Conservation (phyloP, 2,113 vertebrate species). For the Gallinago undulata region DNA sequence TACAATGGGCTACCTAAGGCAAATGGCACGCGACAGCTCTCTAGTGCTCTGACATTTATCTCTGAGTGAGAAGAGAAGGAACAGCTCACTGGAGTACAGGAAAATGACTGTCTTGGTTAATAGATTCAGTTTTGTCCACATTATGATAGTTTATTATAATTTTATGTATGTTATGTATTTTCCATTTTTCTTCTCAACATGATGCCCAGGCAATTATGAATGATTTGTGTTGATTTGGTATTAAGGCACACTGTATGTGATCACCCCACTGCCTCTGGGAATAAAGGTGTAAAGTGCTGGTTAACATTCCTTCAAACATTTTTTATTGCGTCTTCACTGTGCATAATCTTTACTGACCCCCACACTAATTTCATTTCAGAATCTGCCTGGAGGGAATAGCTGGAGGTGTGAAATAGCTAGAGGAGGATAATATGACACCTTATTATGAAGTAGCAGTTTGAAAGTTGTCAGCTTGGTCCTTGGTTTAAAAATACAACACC, state of each 20-base stretch:
- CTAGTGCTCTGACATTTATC: background rate
- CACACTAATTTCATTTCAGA: constrained; percentile 34
- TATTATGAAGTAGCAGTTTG: constrained; percentile 19
- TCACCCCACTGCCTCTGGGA: background rate
- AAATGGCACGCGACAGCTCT: background rate
- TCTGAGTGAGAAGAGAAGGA: background rate
- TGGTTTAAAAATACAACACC: background rate
- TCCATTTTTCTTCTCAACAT: constrained; percentile 9
- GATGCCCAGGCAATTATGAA: background rate
- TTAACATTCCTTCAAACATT: constrained; percentile 30
- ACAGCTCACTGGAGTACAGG: background rate
- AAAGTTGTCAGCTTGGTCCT: background rate
- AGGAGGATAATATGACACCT: constrained; percentile 41
- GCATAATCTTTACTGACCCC: constrained; percentile 5
- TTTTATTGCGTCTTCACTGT: constrained; percentile 11
- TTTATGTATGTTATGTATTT: constrained; percentile 49
- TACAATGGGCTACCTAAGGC: background rate
- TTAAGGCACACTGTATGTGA: background rate
- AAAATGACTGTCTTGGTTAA: background rate
- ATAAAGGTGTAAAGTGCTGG: constrained; percentile 46
- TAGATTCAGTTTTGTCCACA: background rate
- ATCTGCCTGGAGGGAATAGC: constrained; percentile 34
- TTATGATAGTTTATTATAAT: constrained; percentile 54
- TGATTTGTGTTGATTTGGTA: constrained; percentile 16
- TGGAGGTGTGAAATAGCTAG: constrained; percentile 50